Evolutionary conservation across 2,113 vertebrate species (phyloP).

Genomic region (Centropristis striata): DNA sequence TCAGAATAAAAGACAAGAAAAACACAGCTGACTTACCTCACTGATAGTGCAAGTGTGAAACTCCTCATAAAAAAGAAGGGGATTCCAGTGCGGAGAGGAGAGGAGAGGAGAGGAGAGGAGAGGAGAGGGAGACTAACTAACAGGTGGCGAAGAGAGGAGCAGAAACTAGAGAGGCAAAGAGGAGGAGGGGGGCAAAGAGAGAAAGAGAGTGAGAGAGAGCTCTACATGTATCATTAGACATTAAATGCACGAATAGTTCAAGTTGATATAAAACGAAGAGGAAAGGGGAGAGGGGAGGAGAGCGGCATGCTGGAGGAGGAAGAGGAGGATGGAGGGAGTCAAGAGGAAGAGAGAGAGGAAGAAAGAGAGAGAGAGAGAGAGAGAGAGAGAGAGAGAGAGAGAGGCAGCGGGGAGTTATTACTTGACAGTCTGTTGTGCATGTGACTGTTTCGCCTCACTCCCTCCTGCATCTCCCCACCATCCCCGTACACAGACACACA

Average conservation of each 20-base stretch:
- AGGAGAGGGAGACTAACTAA: constrained; percentile 78
- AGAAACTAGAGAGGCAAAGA: constrained; percentile 45
- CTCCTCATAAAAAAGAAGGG: constrained; percentile 78
- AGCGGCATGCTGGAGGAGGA: constrained; percentile 46
- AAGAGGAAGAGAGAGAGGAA: constrained; percentile 33
- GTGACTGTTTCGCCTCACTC: constrained; percentile 57
- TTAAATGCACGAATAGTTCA: constrained; percentile 67
- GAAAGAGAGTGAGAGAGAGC: constrained; percentile 18
- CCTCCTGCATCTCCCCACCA: constrained; percentile 39
- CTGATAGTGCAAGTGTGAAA: constrained; percentile 70
- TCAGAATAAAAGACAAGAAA: constrained; percentile 14
- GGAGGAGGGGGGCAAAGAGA: constrained; percentile 26
- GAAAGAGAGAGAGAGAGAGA: constrained; percentile 4
- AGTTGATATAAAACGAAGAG: constrained; percentile 71
- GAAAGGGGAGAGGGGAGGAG: constrained; percentile 50
- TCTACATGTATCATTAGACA: constrained; percentile 66
- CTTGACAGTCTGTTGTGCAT: constrained; percentile 76
- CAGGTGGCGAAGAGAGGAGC: constrained; percentile 78
- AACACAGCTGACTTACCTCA: constrained; percentile 72
- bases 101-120: constrained; percentile 70
- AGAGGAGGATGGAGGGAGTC: constrained; percentile 43
- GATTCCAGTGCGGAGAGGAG: constrained; percentile 69
- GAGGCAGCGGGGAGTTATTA: constrained; percentile 66
- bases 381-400: constrained; percentile 38
- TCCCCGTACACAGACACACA: constrained; percentile 30